Percentiles rank a stretch among this genome's conserved stretches.
phyloP scores from a whole-genome alignment of 1,140 invertebrate species.

The Ruditapes philippinarum region DNA sequence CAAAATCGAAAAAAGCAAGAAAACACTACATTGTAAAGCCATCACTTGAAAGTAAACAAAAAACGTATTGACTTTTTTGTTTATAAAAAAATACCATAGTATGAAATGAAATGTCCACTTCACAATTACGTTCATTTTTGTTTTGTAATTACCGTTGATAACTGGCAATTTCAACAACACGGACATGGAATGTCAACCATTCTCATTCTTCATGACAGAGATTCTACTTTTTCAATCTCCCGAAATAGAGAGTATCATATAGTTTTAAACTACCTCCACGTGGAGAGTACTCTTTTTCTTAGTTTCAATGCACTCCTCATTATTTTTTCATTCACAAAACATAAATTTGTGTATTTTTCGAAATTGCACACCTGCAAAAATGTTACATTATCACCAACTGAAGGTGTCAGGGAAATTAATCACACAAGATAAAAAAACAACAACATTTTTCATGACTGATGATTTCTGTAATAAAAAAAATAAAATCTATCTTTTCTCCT shows the following conservation, averaged over 20 bases:
- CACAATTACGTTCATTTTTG: background rate
- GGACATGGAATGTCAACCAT: constrained; percentile 43
- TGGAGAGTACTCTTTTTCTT: constrained; percentile 9
- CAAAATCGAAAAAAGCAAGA: constrained; percentile 42
- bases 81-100: background rate
- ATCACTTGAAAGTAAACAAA: background rate
- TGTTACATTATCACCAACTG: background rate
- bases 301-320: constrained; percentile 24
- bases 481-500: constrained; percentile 42
- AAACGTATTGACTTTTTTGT: background rate
- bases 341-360: constrained; percentile 19
- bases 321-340: constrained; percentile 31
- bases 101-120: background rate
- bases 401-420: constrained; percentile 44
- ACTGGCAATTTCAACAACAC: constrained; percentile 6
- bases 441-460: constrained; percentile 24
- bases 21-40: constrained; percentile 44
- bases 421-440: constrained; percentile 12
- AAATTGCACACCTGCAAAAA: constrained; percentile 21
- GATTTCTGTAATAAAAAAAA: constrained; percentile 38
- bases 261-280: too few species aligned
- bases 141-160: background rate
- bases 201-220: background rate
- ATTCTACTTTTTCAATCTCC: constrained; percentile 1
- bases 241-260: constrained; percentile 7